These are phyloP conservation scores for Brachirus orientalis DNA, from an alignment of 2,113 vertebrate species.

Conservation along the genomic window DNA sequence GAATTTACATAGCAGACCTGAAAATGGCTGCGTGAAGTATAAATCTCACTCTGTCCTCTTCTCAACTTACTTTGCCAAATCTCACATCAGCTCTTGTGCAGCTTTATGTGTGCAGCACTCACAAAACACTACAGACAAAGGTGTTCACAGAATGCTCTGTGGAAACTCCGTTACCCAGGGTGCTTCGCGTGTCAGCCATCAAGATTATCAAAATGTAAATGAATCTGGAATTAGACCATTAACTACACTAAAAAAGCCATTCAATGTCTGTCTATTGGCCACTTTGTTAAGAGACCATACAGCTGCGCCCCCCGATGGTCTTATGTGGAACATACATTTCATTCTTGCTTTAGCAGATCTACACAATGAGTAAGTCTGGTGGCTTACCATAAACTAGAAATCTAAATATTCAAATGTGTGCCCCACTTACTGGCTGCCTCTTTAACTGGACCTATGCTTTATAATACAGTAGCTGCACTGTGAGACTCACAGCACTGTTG, in stretches of 20 bases:
- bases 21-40: no score
- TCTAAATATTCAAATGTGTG: not conserved
- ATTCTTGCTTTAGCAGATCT: no score
- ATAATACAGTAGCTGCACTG: not conserved
- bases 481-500: conserved; percentile 93
- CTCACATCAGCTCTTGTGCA: not conserved
- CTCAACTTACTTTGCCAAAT: no score
- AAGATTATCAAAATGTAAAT: conserved; percentile 15
- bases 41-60: no score
- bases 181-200: conserved; percentile 17
- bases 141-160: conserved; percentile 5
- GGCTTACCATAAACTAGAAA: not conserved
- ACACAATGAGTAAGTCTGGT: not conserved
- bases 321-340: not conserved
- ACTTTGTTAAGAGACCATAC: not conserved
- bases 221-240: conserved; percentile 25
- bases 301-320: conserved; percentile 27
- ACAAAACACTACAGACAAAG: conserved; percentile 3
- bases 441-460: no score
- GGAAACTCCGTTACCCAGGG: conserved; percentile 28
- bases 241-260: conserved; percentile 27
- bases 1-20: no score
- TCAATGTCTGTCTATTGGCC: not conserved
- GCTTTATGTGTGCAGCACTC: not conserved
- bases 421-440: no score